These are phyloP conservation scores for Discoglossus pictus DNA, from an alignment of 2,797 vertebrate genomes.

Conservation along the genomic window DNA sequence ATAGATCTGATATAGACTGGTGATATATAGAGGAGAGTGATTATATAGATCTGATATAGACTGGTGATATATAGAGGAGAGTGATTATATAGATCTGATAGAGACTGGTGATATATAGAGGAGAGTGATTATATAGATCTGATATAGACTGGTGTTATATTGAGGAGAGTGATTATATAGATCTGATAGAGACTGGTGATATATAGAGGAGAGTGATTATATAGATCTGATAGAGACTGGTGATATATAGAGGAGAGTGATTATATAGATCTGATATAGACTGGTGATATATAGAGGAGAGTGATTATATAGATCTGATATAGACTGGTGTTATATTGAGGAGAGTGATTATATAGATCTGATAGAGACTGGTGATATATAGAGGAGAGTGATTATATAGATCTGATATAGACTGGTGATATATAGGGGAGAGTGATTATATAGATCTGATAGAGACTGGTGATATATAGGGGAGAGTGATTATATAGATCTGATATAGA, in stretches of 20 bases:
- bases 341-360: too few relatives aligned
- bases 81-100: not conserved
- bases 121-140: not conserved
- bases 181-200: not conserved
- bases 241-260: too few relatives aligned
- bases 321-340: not conserved
- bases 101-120: not conserved
- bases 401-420: not conserved
- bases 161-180: not conserved
- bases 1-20: not conserved
- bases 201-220: too few relatives aligned
- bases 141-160: not conserved
- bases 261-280: not conserved
- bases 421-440: too few relatives aligned
- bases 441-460: not conserved
- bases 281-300: not conserved
- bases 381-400: not conserved
- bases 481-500: too few relatives aligned
- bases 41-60: not conserved
- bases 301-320: not conserved
- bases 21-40: too few relatives aligned
- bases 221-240: slow-evolving; percentile 1
- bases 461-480: not conserved
- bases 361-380: not conserved
- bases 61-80: too few relatives aligned